Evolutionary conservation across 2,888 invertebrate genomes (phyloP).

Genomic region (Euplexia lucipara): DNA sequence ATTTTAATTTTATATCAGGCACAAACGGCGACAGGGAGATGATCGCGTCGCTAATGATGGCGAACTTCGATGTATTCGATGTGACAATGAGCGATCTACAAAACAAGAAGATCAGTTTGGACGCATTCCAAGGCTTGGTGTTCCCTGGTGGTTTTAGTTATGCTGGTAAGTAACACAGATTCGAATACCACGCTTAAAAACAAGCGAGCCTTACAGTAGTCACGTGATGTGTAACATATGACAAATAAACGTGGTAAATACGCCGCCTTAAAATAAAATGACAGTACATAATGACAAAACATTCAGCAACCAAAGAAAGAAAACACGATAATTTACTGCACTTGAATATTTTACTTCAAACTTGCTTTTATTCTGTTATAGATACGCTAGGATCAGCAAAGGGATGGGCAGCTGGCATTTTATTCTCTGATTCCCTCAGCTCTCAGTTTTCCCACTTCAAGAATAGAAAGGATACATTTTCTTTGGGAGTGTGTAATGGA

Average conservation of each 20-base stretch:
- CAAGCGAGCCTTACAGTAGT: too few species aligned
- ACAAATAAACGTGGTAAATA: too few species aligned
- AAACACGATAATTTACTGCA: too few species aligned
- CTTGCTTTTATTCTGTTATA: conserved; percentile 70
- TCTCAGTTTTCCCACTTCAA: conserved; percentile 95
- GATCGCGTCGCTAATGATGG: conserved; percentile 97
- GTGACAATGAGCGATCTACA: conserved; percentile 98
- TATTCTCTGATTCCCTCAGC: conserved; percentile 94
- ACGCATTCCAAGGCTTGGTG: conserved; percentile 96
- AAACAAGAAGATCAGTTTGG: conserved; percentile 93
- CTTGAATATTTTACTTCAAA: not conserved
- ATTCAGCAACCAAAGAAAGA: too few species aligned
- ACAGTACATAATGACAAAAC: too few species aligned
- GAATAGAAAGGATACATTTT: conserved; percentile 95
- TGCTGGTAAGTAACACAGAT: conserved; percentile 92
- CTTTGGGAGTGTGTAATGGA: conserved; percentile 99
- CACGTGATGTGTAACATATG: too few species aligned
- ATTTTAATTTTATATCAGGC: conserved; percentile 76
- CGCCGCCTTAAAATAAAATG: too few species aligned
- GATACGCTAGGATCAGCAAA: conserved; percentile 99
- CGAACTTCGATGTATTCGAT: conserved; percentile 98
- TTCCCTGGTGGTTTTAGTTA: conserved; percentile 99
- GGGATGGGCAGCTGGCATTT: conserved; percentile 98
- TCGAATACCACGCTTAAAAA: not conserved
- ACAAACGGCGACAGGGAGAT: conserved; percentile 99